These are phyloP conservation scores for Hipposideros larvatus DNA, from an alignment of 2,797 vertebrate genomes.

Conservation along the genomic window DNA sequence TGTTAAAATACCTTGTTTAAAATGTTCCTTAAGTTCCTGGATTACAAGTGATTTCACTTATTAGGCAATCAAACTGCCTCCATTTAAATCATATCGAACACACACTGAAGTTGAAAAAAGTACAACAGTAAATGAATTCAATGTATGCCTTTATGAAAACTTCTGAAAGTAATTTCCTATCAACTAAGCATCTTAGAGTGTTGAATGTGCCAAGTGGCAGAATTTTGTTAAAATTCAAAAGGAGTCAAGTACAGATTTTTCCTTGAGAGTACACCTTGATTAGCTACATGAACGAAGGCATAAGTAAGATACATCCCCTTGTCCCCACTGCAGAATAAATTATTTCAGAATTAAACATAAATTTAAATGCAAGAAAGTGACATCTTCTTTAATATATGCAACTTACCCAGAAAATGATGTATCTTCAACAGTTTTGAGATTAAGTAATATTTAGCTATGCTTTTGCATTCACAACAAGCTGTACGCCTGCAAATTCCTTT, in stretches of 20 bases:
- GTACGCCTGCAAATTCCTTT: slow-evolving; percentile 23
- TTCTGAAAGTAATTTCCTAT: slow-evolving; percentile 74
- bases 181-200: slow-evolving; percentile 60
- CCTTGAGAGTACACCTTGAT: slow-evolving; percentile 62
- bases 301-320: slow-evolving; percentile 58
- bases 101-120: slow-evolving; percentile 25
- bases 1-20: slow-evolving; percentile 53
- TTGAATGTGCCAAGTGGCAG: slow-evolving; percentile 2
- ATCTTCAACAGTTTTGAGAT: slow-evolving; percentile 65
- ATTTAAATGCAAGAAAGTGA: slow-evolving; percentile 72
- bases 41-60: slow-evolving; percentile 67
- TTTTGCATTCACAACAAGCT: slow-evolving; percentile 59
- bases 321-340: slow-evolving; percentile 12
- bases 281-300: background rate
- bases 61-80: slow-evolving; percentile 55
- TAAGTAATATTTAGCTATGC: slow-evolving; percentile 66
- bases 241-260: slow-evolving; percentile 57
- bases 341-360: slow-evolving; percentile 69
- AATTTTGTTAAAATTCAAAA: slow-evolving; percentile 69
- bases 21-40: background rate
- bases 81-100: slow-evolving; percentile 38
- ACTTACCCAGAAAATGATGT: slow-evolving; percentile 68
- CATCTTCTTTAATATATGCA: slow-evolving; percentile 24
- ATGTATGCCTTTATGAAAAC: slow-evolving; percentile 55
- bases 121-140: slow-evolving; percentile 46